Evolutionary conservation across 1,140 invertebrate genomes (phyloP).

Genomic region (Druon quercuslanigerum): DNA sequence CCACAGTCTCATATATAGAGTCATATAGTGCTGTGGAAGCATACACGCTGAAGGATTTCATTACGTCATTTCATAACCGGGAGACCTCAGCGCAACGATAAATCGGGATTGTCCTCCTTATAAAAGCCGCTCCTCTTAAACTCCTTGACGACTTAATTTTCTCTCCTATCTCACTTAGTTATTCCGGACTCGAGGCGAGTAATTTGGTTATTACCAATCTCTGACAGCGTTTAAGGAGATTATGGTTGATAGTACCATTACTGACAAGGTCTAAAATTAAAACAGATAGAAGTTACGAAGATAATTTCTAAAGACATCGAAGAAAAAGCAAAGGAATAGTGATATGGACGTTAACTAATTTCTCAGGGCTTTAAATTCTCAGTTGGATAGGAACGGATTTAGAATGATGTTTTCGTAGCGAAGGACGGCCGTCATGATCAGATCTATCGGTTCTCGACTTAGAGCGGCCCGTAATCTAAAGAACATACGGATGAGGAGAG

Average conservation of each 20-base stretch:
- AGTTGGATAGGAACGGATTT: not conserved
- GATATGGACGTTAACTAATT: not conserved
- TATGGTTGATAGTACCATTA: too few relatives aligned
- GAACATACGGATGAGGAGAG: conserved; percentile 53
- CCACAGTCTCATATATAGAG: conserved; percentile 60
- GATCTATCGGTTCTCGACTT: conserved; percentile 59
- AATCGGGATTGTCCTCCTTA: conserved; percentile 67
- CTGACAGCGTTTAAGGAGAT: not conserved
- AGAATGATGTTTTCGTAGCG: conserved; percentile 15
- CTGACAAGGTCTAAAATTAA: too few relatives aligned
- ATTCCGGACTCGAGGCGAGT: not conserved
- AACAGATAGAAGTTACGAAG: too few relatives aligned
- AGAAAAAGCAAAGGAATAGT: not conserved
- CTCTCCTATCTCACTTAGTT: conserved; percentile 45
- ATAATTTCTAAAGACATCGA: not conserved
- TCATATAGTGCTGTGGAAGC: conserved; percentile 47
- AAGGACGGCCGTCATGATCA: conserved; percentile 37
- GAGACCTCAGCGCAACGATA: conserved; percentile 60
- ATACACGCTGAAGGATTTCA: conserved; percentile 64
- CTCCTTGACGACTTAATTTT: conserved; percentile 60
- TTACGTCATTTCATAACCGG: conserved; percentile 69
- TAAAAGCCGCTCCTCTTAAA: conserved; percentile 49
- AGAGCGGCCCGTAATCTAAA: conserved; percentile 60
- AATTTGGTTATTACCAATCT: not conserved
- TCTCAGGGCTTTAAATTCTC: not conserved